Evolutionary conservation across 2,113 vertebrate genomes (phyloP), one percentile per base, ranked within the genome.

Genomic region (Hypomesus transpacificus): DNA sequence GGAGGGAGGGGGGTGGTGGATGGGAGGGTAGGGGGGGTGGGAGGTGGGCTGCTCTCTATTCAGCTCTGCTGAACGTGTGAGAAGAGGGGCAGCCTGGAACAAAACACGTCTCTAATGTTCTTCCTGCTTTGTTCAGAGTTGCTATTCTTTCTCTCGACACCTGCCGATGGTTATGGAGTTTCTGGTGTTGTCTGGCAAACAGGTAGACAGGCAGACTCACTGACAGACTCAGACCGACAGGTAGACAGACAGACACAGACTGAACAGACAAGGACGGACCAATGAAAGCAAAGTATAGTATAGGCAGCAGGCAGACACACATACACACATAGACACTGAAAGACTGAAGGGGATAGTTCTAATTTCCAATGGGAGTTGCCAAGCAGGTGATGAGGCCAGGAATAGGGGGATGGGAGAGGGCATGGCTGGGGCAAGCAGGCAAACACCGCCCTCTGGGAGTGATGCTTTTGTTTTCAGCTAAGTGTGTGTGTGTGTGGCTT

Each of bases 81-180:
- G 77, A 71, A 75, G 70, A 83, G 46, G 11, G 74, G 70, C 71
- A 73, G 68, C 80, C 31, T 62, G 70, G 66, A 75, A 69, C 73
- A 74, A 66, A 3, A 60, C 18, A 46, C 58, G 57, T 80, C 78
- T 78, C 39, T 70, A 80, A 59, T 17, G 58, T 72, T 79, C 2
- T 34, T 86, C 58, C 57, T 65, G 66, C 73, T 71, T 70, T 46
- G 68, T 77, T 54, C 1, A 69, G 70, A 39, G 71, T 62, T 2
- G n/a, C 21, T 70, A 20, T 71, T 83, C 53, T 31, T 65, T 66
- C 14, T n/a, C 61, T 73, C 70, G 78, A 69, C 79, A 87, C 84
- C 84, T 89, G 76, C 63, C 73, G 74, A 72, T 74, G 77, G 84
- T 76, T 76, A 70, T 74, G 74, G 22, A 51, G 71, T 76, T 79